Evolutionary conservation across 92 coral and sea anemone genomes (phyloP), one percentile per base, ranked within the genome.

Genomic region (Siderastrea siderea): DNA sequence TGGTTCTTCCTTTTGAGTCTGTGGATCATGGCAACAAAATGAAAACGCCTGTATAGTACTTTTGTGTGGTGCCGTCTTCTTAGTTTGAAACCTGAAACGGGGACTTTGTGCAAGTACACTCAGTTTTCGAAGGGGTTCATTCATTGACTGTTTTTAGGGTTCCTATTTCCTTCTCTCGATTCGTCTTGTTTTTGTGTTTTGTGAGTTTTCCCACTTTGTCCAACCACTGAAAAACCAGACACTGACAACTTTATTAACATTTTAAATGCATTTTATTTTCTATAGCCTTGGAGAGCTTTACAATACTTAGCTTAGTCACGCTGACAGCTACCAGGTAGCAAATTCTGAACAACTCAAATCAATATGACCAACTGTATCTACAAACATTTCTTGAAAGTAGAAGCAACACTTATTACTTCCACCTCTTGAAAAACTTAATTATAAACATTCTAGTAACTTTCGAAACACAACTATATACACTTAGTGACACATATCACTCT

Each of bases 241-340:
- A 67, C n/a, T 38, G 8, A 69, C 74, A 71, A 46, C 17, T 14
- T 46, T 1, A 45, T 59, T 7, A 6, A 9, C 13, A 45, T 47
- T n/a, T 43, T 16, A 14, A 15, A 58, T 44, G 1, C 2, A 12
- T 8, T 60, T 77, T 77, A 59, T 58, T 46, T 59, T 47, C 12
- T 11, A 19, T 55, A 48, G 38, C n/a, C 3, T 49, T 3, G 66
- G 15, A 7, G 5, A 10, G 45, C 3, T 13, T 65, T 79, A 64
- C 58, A 19, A 49, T 46, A 9, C 9, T 51, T 79, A 6, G 16
- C 2, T 38, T 66, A 14, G 50, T 3, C 9, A 6, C 50, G 7
- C 11, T 51, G 51, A 13, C 4, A 54, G 78, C 93, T 90, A 90
- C 93, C 74, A 19, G 55, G 93, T 84, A 90, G 93, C 86, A 68